These are phyloP conservation scores for Temnothorax longispinosus DNA, from an alignment of 1,140 invertebrate genomes.

Conservation along the genomic window DNA sequence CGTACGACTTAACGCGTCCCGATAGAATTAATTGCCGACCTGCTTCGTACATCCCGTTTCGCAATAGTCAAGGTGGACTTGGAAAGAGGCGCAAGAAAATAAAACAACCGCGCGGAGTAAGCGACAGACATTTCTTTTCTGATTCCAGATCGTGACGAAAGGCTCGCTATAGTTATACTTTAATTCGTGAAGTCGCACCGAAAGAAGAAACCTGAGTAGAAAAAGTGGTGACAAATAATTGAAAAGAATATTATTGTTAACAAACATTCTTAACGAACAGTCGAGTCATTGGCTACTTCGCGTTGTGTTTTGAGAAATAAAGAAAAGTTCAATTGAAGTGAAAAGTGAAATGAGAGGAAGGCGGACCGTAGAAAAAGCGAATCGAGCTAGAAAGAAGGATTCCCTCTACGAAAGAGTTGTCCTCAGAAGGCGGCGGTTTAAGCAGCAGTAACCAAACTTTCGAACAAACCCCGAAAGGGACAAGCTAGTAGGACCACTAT, in stretches of 20 bases:
- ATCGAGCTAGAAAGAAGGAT: neutral
- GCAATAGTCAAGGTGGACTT: neutral
- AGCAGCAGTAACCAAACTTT: constrained; percentile 44
- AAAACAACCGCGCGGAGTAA: neutral
- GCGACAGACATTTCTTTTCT: neutral
- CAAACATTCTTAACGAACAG: neutral
- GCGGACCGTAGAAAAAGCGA: neutral
- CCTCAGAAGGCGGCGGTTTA: constrained; percentile 15
- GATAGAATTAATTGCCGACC: constrained; percentile 38
- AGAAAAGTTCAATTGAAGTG: neutral
- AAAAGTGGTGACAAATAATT: neutral
- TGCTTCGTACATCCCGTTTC: neutral
- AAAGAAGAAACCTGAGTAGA: neutral
- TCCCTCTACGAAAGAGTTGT: constrained; percentile 3
- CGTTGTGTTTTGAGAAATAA: neutral
- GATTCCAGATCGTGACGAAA: neutral
- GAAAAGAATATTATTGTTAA: neutral
- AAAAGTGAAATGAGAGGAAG: neutral
- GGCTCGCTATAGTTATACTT: no score
- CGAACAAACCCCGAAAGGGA: constrained; percentile 28
- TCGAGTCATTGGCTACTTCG: neutral
- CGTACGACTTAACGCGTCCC: constrained; percentile 32
- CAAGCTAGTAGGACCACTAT: neutral
- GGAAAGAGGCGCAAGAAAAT: neutral
- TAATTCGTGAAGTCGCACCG: neutral